Evolutionary conservation across 1,140 invertebrate species (phyloP), one percentile per base, ranked within the genome.

Genomic region (Ceratoteleas bidentatus): DNA sequence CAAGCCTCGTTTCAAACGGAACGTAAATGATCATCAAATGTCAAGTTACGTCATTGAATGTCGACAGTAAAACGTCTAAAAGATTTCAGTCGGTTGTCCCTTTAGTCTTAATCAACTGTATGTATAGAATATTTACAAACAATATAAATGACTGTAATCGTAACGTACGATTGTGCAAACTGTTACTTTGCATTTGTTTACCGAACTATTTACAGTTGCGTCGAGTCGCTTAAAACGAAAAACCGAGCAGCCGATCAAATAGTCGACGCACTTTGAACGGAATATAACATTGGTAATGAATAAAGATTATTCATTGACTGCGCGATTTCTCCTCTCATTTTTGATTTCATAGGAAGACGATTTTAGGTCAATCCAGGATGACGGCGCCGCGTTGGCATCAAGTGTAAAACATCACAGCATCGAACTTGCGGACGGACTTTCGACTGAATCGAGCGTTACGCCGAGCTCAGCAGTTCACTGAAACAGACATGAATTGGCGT

Each of bases 391-490:
- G 10, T 36, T 56, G 58, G 45, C 68, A 15, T 76, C 64, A 81
- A 84, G 66, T 81, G 84, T 84, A 84, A 85, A 86, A 85, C 87
- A 90, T 91, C 90, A 91, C 89, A 91, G 89, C 82, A 87, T 88
- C 76, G 81, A 85, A 87, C 86, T 74, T 49, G 81, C 83, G 87
- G 88, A 90, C 89, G 89, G 88, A 90, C 81, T 85, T 24, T 78
- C 24, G 24, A 60, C 9, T 52, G 56, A 43, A 70, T 58, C 50
- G 64, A 54, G 86, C 73, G 64, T 83, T 91, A 92, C 74, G 91
- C 91, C 53, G 91, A 92, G 84, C 91, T 90, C 72, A 92, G 81
- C 49, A 92, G 86, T 86, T 92, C 90, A 81, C 91, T 92, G 79
- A 32, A 90, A 79, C 85, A 40, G 65, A 57, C 32, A 40, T 15